Evolutionary conservation across 2,888 invertebrate genomes (phyloP), one percentile per base, ranked within the genome.

Genomic region (Plemyria rubiginata): DNA sequence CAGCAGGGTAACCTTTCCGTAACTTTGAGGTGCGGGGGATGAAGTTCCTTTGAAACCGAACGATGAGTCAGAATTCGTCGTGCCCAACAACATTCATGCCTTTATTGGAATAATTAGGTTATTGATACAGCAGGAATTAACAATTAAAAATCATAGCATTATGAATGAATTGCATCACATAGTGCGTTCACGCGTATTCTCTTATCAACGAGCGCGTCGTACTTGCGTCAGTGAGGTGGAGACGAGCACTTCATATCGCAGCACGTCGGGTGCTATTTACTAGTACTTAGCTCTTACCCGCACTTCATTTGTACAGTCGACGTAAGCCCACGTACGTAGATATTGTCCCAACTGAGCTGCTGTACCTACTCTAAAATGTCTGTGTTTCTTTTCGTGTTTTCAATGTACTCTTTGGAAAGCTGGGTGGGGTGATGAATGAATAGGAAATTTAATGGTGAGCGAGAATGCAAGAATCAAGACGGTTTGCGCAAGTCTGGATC

Each of bases 161-260:
- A 51, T 58, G 58, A 52, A 58, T 58, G 58, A 51, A 32, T 36
- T 16, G 22, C 32, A 57, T 41, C 36, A 51, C 16, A 7, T 0
- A 45, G 12, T 13, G 13, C 32, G 1, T 36, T 38, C 48, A 32
- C 12, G 48, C 54, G 54, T 60, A 45, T 28, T 32, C 36, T 45
- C 43, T 54, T 54, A 54, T 54, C 54, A 49, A 49, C 16, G 22
- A 57, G 49, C 41, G 49, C 40, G 54, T 59, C 16, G 40, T 11
- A 8, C 22, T 43, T 54, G 50, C 60, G 60, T 60, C 50, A 60
- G 22, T 38, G 22, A 32, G n/a, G 3, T 22, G 13, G 28, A 53
- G 53, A 54, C 60, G 48, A 38, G 12, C 60, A 54, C 41, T 54
- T 29, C 13, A 15, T 49, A 41, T n/a, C 49, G 22, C 36, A 36